Evolutionary conservation across 2,888 invertebrate species (phyloP), one percentile per base, ranked within the genome.

Genomic region (Platycheirus albimanus): DNA sequence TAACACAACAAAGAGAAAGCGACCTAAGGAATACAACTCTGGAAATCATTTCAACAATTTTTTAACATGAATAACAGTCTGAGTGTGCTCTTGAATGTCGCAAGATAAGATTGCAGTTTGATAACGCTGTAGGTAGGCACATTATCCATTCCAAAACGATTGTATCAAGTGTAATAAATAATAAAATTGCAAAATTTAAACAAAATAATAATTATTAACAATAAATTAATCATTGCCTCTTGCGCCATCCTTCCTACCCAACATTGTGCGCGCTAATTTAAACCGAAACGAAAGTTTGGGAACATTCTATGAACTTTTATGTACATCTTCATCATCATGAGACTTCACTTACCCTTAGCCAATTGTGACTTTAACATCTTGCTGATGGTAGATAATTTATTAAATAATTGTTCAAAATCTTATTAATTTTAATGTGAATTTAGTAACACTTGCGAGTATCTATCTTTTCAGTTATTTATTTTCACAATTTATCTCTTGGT

Each of bases 271-370:
- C 41, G 11, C 24, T 10, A 58, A 33, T 41, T 41, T n/a, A 36
- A 54, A 36, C 54, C n/a, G n/a, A 56, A 56, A 56, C 30, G 30
- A 33, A 6, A 2, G 30, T 8, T 33, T 33, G 8, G 7, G 7
- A 8, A 33, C 30, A 33, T 24, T 24, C 5, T 6, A 33, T 33
- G 24, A 33, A 8, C n/a, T n/a, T n/a, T n/a, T n/a, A n/a, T n/a
- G n/a, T n/a, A n/a, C n/a, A n/a, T 33, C 8, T 33, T 17, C 7
- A 45, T n/a, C 8, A 61, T 17, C 61, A 61, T 45, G 2, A 43
- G 33, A 41, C 41, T 11, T 10, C 13, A 86, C 87, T 87, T 86
- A 90, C 89, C 89, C 85, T 89, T 88, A 30, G 90, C 89, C 72
- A 89, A 85, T 71, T 90, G 90, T 24, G 87, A 85, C 67, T 86